Base-by-base conservation (phyloP, 2,888 invertebrate species). In the Dusona sp. region DNA sequence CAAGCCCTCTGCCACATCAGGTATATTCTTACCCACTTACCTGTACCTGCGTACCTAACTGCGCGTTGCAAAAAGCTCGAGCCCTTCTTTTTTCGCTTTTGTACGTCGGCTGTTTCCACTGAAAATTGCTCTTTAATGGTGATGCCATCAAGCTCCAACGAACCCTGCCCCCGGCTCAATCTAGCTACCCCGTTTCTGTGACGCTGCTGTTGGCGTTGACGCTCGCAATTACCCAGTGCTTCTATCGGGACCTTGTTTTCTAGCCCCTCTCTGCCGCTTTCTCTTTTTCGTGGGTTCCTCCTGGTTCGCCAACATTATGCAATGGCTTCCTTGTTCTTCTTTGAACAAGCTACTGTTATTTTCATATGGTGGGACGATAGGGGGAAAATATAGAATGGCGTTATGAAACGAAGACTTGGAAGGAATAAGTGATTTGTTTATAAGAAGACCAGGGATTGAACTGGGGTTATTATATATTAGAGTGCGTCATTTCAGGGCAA, bases 1-100 rank as follows among this genome's bases (percentile, higher is more conserved):
- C 57, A 54, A 54, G 54, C 67, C 72, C 64, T 45, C 29, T 45
- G 70, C 70, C 19, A 48, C 86, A 75, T 57, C 75, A 86, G 84
- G 79, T 81, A 54, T 82, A 88, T 89, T 88, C 88, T 90, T 90
- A 88, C 86, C 87, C 90, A 89, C 88, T 91, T 89, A 90, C 88
- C 89, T 90, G 87, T 84, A 57, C 80, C 85, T 87, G 87, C 88
- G 88, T 88, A 83, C 78, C 78, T 70, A 84, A 84, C 84, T 81
- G 83, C 85, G 89, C 88, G 85, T 85, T 77, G 75, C 89, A 90
- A 90, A 90, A 89, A 90, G 84, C 84, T 7, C 61, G 29, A 29
- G 29, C 29, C 29, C 61, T 61, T 61, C 61, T 61, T 83, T 83
- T 85, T 83, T 86, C 22, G 36, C 65, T 36, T 64, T 36, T 36